phyloP scores from a whole-genome alignment of 2,113 vertebrate species.

The Pagrus major region DNA sequence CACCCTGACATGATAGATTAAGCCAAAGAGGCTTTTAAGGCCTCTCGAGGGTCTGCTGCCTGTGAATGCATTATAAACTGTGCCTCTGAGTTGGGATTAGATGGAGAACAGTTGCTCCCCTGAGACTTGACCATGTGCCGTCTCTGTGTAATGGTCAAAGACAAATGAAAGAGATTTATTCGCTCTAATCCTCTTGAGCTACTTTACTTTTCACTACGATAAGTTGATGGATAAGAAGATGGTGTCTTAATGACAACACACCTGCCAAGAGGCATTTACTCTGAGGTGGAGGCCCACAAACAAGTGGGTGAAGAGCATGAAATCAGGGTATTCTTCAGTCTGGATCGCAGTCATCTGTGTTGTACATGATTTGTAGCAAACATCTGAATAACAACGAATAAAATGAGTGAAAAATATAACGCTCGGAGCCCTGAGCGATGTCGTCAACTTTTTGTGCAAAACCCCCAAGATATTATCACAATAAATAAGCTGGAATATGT shows the following conservation, averaged over 20 bases:
- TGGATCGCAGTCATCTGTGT: too few relatives aligned
- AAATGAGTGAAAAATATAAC: too few relatives aligned
- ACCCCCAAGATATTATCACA: too few relatives aligned
- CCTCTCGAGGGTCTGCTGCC: slow-evolving; percentile 59
- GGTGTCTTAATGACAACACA: slow-evolving; percentile 25
- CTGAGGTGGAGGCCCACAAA: background rate
- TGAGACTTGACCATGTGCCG: slow-evolving; percentile 48
- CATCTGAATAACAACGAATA: too few relatives aligned
- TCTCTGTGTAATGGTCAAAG: slow-evolving; percentile 62
- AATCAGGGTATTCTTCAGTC: slow-evolving; percentile 6
- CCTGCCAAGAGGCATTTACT: slow-evolving; percentile 23
- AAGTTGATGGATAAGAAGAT: slow-evolving; percentile 53
- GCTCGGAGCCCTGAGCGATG: too few relatives aligned
- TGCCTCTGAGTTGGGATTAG: slow-evolving; percentile 64
- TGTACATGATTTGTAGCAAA: too few relatives aligned
- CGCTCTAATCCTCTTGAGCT: slow-evolving; percentile 73
- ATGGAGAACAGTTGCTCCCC: slow-evolving; percentile 68
- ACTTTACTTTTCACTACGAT: slow-evolving; percentile 58
- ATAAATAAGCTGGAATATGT: too few relatives aligned
- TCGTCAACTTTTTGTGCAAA: too few relatives aligned
- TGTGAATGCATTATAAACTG: slow-evolving; percentile 62
- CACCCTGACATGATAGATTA: slow-evolving; percentile 67
- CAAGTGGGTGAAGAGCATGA: background rate
- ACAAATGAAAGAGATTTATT: slow-evolving; percentile 69
- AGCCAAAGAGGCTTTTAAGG: slow-evolving; percentile 64